A percentile compares a stretch with the other conserved stretches of the same genome.
Conservation (phyloP, 1,140 invertebrate species). For the Marisa cornuarietis region DNA sequence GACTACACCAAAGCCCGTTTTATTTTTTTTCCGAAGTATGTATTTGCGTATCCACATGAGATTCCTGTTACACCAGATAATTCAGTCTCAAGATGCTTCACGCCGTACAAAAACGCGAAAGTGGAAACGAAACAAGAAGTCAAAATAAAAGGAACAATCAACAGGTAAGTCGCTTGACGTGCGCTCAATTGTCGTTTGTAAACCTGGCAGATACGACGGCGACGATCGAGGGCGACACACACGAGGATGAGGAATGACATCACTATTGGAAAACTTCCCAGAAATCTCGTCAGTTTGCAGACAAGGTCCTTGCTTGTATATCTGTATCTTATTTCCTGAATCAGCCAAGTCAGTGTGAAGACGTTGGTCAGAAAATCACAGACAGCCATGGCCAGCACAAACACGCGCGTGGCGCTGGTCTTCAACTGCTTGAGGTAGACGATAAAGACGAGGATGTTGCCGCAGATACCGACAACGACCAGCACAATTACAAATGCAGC, state of each 20-base stretch:
- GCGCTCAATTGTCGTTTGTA: conserved; percentile 19
- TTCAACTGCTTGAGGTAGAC: conserved; percentile 45
- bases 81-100: conserved; percentile 1
- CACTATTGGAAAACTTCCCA: conserved; percentile 19
- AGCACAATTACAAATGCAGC: background rate
- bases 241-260: conserved; percentile 21
- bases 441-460: conserved; percentile 42
- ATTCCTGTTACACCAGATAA: conserved; percentile 6
- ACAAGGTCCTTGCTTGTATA: conserved; percentile 29
- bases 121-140: background rate
- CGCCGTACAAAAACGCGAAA: conserved; percentile 19
- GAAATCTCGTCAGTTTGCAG: conserved; percentile 31
- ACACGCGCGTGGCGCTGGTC: conserved; percentile 43
- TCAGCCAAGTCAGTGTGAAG: conserved; percentile 52
- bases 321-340: conserved; percentile 47
- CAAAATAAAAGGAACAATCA: background rate
- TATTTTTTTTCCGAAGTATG: conserved; percentile 3
- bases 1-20: background rate
- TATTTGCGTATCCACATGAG: conserved; percentile 21
- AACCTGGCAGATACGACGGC: conserved; percentile 26
- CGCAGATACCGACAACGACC: conserved; percentile 32
- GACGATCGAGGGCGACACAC: conserved; percentile 31
- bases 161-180: background rate
- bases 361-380: conserved; percentile 48
- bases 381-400: conserved; percentile 50